phyloP scores from a whole-genome alignment of 2,888 invertebrate species.

The Mechanitis mazaeus region DNA sequence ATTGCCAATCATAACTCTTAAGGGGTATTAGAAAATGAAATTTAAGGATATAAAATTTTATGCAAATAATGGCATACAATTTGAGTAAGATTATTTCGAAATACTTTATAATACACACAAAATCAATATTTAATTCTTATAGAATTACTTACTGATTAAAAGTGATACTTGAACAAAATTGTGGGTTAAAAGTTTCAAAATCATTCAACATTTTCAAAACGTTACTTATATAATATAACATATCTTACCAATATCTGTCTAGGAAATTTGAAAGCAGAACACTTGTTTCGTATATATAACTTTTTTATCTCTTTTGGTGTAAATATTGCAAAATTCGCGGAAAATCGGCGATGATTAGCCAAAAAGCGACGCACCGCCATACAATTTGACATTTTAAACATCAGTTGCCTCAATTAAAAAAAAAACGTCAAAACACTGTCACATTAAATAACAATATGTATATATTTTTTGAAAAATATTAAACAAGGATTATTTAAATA shows the following conservation, averaged over 20 bases:
- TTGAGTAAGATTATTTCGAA: too few relatives aligned
- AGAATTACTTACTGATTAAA: too few relatives aligned
- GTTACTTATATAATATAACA: constrained; percentile 1
- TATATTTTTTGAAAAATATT: background rate
- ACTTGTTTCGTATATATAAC: constrained; percentile 28
- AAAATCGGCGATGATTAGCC: constrained; percentile 68
- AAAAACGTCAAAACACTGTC: background rate
- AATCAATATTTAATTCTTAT: too few relatives aligned
- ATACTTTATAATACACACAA: too few relatives aligned
- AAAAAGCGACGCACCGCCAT: constrained; percentile 67
- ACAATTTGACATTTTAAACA: constrained; percentile 51
- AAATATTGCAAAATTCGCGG: constrained; percentile 51
- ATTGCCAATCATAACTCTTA: too few relatives aligned
- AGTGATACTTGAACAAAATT: too few relatives aligned
- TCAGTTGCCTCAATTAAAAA: constrained; percentile 19
- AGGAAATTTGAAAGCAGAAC: constrained; percentile 27
- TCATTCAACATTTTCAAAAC: too few relatives aligned
- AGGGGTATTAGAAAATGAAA: too few relatives aligned
- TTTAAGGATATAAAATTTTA: too few relatives aligned
- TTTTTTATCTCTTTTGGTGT: constrained; percentile 40
- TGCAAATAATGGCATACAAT: too few relatives aligned
- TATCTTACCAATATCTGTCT: constrained; percentile 43
- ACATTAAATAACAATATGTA: background rate
- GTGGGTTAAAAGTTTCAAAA: too few relatives aligned
- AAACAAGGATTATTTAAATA: too few relatives aligned